Evolutionary conservation across 2,888 invertebrate genomes (phyloP), one percentile per base, ranked within the genome.

Genomic region (Boloria euphrosyne): DNA sequence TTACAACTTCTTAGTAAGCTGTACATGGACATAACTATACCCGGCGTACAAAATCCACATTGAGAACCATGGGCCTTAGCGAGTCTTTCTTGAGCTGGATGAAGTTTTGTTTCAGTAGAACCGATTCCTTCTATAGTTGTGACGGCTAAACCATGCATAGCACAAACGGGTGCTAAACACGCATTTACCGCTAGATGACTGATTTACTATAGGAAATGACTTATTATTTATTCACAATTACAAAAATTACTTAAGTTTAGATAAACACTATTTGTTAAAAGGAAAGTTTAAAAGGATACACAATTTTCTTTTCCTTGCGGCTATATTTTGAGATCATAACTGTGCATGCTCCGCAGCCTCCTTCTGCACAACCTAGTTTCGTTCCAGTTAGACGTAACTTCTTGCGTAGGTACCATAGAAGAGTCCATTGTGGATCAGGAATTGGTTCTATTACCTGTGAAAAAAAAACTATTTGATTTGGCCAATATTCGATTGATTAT

Each of bases 291-390:
- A 89, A 90, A 92, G 91, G 92, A 92, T 92, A 92, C 92, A 80
- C 67, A 5, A 86, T 71, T 81, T 79, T 86, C 58, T 94, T 93
- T n/a, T 89, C 93, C 46, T 78, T 81, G 1, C 95, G 92, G 78
- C 97, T 94, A 76, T 94, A 95, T 81, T 94, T 95, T 46, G 98
- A 98, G 18, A 98, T 92, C 96, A 98, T 98, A 16, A 98, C 98
- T 0, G 98, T 98, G 80, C 98, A 98, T 0, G 98, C 98, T 0
- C 98, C 98, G 80, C 98, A 98, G n/a, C 98, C 98, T 54, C 98
- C 98, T 90, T 98, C 98, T 0, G 96, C 98, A 80, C 98, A 98
- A 3, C 97, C 98, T 58, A 98, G 86, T 89, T 98, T 98, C 22
- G 98, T 98, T 14, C 98, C 98, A 57, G 95, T 96, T 67, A 98